These are phyloP conservation scores for Argyrosomus regius DNA, from an alignment of 2,797 vertebrate genomes.

Conservation along the genomic window DNA sequence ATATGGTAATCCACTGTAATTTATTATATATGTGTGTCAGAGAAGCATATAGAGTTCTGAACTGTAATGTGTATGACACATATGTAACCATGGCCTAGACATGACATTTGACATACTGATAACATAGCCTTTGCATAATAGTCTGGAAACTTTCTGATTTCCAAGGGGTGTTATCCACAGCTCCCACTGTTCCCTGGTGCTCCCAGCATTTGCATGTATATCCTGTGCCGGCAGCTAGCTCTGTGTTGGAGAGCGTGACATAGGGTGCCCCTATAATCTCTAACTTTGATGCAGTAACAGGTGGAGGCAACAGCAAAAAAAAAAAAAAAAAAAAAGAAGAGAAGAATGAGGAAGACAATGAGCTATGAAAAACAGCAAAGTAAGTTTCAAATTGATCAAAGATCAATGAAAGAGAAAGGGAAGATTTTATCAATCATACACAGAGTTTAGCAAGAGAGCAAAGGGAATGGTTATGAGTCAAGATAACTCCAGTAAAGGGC, in stretches of 20 bases:
- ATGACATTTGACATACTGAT: neutral
- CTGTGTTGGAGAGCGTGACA: neutral
- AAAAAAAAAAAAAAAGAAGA: neutral
- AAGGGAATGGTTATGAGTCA: slow-evolving; percentile 27
- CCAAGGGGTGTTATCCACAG: too few species aligned
- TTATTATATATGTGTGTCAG: too few species aligned
- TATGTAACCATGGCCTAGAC: neutral
- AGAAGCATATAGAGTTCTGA: too few species aligned
- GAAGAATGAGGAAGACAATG: slow-evolving; percentile 2
- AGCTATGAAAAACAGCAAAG: neutral
- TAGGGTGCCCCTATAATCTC: neutral
- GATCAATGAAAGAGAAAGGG: slow-evolving; percentile 1
- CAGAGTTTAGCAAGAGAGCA: slow-evolving; percentile 25
- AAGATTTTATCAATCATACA: slow-evolving; percentile 31
- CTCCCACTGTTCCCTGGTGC: too few species aligned
- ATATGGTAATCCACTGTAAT: too few species aligned
- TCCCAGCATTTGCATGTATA: neutral
- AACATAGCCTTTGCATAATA: too few species aligned
- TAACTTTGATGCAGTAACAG: neutral
- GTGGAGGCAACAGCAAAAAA: neutral
- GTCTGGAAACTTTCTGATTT: too few species aligned
- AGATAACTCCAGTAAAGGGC: slow-evolving; percentile 13
- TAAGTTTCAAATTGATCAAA: neutral
- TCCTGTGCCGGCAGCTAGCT: neutral
- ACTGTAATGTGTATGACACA: too few species aligned